These are phyloP conservation scores for Corythoichthys haematopterus DNA, from an alignment of 2,113 vertebrate genomes.

Conservation along the genomic window DNA sequence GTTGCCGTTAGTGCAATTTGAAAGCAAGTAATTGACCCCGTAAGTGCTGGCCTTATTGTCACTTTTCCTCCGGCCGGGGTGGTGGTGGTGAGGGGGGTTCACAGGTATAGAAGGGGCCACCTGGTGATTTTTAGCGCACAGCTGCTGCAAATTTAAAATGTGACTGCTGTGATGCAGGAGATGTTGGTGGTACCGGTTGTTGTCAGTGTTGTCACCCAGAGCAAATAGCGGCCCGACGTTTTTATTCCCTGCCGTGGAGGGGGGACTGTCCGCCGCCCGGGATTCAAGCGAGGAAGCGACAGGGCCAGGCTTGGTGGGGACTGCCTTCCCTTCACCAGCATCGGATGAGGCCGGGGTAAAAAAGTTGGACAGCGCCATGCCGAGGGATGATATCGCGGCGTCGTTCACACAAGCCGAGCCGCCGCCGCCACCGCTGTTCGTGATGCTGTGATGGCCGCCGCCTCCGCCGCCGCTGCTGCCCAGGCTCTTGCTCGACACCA, in stretches of 20 bases:
- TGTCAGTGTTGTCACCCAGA: conserved; percentile 69
- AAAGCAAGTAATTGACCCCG: conserved; percentile 90
- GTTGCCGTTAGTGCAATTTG: conserved; percentile 75
- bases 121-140: conserved; percentile 61
- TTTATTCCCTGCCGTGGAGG: conserved; percentile 59
- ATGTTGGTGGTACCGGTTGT: conserved; percentile 67
- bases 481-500: conserved; percentile 58
- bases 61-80: conserved; percentile 87
- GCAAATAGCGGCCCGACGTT: conserved; percentile 56
- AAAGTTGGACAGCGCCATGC: conserved; percentile 44
- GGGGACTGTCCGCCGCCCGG: conserved; percentile 77
- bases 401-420: conserved; percentile 35
- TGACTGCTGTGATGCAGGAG: conserved; percentile 28
- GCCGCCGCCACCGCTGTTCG: conserved; percentile 37
- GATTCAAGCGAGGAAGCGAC: conserved; percentile 76
- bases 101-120: conserved; percentile 52
- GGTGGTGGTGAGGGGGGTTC: conserved; percentile 69
- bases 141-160: conserved; percentile 58
- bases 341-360: conserved; percentile 23
- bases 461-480: conserved; percentile 6
- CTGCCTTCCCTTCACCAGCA: conserved; percentile 56
- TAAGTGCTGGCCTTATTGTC: conserved; percentile 98
- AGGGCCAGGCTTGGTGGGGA: conserved; percentile 75
- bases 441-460: conserved; percentile 30
- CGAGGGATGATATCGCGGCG: conserved; percentile 46